Evolutionary conservation across 53 echinoderm and acorn worm genomes (phyloP).

Genomic region (Temnopleurus reevesii): DNA sequence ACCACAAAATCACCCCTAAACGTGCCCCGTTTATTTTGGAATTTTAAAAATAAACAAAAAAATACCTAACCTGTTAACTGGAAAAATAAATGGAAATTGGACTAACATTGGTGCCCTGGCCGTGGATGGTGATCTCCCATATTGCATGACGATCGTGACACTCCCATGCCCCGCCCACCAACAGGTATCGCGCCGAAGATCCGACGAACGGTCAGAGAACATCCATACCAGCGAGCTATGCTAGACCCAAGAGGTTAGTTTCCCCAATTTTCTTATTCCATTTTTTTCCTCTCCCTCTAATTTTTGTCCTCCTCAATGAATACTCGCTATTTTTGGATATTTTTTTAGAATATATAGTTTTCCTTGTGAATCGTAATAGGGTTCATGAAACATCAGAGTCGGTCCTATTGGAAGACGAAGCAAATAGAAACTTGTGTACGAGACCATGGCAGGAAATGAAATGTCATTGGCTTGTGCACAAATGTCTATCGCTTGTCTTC

Average conservation of each 20-base stretch:
- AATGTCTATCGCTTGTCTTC: no score
- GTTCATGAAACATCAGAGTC: no score
- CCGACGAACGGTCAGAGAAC: slow-evolving; percentile 90
- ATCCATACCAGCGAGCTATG: slow-evolving; percentile 96
- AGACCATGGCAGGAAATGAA: no score
- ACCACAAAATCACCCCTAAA: background rate
- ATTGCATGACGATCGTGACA: slow-evolving; percentile 42
- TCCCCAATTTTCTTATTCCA: background rate
- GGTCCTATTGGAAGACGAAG: no score
- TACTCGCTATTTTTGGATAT: no score
- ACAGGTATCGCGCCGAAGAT: slow-evolving; percentile 95
- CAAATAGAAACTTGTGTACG: no score
- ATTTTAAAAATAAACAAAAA: background rate
- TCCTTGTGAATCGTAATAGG: no score
- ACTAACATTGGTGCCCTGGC: slow-evolving; percentile 19
- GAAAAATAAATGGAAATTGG: background rate
- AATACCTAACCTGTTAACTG: slow-evolving; percentile 17
- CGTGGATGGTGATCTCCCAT: background rate
- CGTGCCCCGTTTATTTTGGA: slow-evolving; percentile 23
- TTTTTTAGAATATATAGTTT: no score
- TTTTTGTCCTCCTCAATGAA: no score
- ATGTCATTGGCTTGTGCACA: no score
- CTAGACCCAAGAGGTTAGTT: slow-evolving; percentile 98
- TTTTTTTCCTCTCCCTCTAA: background rate
- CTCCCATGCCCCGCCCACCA: slow-evolving; percentile 54